These are phyloP conservation scores for Chroicocephalus ridibundus DNA, from an alignment of 2,113 vertebrate genomes.

Conservation along the genomic window DNA sequence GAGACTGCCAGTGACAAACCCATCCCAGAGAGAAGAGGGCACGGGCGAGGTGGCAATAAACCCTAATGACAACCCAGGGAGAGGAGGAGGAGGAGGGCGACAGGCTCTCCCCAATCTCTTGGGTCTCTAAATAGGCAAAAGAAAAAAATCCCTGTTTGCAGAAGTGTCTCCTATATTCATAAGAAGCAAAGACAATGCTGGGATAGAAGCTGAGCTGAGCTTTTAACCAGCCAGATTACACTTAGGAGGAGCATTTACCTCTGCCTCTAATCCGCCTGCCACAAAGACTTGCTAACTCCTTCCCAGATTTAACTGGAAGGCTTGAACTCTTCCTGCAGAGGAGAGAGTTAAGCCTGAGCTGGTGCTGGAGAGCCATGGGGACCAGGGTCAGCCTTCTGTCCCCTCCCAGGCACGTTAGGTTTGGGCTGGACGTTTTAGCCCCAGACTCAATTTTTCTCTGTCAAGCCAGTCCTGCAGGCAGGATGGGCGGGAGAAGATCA, in stretches of 20 bases:
- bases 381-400: neutral
- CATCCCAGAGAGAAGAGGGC: neutral
- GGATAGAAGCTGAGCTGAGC: conserved; percentile 52
- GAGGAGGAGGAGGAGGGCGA: neutral
- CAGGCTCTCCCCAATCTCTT: neutral
- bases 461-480: neutral
- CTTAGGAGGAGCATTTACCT: conserved; percentile 56
- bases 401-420: neutral
- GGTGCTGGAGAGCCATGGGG: neutral
- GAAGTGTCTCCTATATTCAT: conserved; percentile 7
- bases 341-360: conserved; percentile 13
- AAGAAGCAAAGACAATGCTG: conserved; percentile 52
- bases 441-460: neutral
- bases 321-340: conserved; percentile 23
- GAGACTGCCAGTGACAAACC: neutral
- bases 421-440: neutral
- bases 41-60: neutral
- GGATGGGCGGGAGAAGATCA: neutral
- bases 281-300: conserved; percentile 61
- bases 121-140: neutral
- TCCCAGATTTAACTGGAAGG: conserved; percentile 41
- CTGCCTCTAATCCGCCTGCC: conserved; percentile 54
- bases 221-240: conserved; percentile 60
- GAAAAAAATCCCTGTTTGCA: neutral
- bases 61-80: neutral